Evolutionary conservation across 1,140 invertebrate species (phyloP).

Genomic region (Latrodectus geometricus): DNA sequence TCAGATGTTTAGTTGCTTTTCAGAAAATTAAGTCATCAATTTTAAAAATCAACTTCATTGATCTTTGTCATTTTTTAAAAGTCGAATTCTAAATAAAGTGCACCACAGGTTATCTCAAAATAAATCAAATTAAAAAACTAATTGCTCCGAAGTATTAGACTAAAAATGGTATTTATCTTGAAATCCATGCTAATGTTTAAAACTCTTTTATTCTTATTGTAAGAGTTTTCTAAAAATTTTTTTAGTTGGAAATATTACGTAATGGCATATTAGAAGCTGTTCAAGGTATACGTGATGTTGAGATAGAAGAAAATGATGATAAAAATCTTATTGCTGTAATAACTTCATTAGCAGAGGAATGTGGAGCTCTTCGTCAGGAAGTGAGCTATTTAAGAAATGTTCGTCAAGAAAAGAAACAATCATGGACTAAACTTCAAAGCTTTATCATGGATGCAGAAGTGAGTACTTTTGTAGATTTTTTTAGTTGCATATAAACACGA

Average conservation of each 20-base stretch:
- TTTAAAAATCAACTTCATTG: no score
- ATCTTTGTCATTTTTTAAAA: no score
- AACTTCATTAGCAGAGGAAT: slow-evolving; percentile 45
- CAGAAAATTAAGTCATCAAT: no score
- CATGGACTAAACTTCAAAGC: slow-evolving; percentile 48
- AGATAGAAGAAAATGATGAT: slow-evolving; percentile 56
- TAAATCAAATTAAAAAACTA: no score
- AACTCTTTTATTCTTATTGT: not conserved
- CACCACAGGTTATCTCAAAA: no score
- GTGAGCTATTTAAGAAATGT: slow-evolving; percentile 56
- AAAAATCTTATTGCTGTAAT: slow-evolving; percentile 41
- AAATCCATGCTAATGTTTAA: not conserved
- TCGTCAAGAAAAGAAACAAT: slow-evolving; percentile 46
- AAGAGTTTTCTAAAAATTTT: not conserved
- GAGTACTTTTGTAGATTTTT: not conserved
- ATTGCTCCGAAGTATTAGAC: no score
- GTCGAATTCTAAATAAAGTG: no score
- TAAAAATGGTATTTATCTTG: not conserved
- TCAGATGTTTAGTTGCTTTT: no score
- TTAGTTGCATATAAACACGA: no score
- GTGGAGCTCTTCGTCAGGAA: slow-evolving; percentile 50
- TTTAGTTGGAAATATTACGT: slow-evolving; percentile 27
- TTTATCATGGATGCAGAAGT: slow-evolving; percentile 58
- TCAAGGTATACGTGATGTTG: slow-evolving; percentile 40
- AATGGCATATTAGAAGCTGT: slow-evolving; percentile 42